Percentiles rank a stretch among this genome's conserved stretches.
These are phyloP conservation scores for Nomada flava DNA, from an alignment of 2,888 invertebrate species.

Conservation along the genomic window DNA sequence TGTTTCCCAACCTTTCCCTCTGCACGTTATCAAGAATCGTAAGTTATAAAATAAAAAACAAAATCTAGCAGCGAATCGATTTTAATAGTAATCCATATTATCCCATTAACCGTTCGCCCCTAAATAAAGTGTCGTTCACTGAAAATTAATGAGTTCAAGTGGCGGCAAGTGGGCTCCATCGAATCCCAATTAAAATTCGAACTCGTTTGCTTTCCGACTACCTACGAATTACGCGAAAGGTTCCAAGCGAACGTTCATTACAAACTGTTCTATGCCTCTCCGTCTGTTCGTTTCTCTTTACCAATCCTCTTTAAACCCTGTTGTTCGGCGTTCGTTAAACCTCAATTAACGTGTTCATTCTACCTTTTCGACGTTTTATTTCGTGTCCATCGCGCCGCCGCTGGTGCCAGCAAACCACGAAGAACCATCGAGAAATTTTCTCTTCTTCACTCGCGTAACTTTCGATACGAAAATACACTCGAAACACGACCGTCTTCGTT, in stretches of 20 bases:
- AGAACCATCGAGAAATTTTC: conserved; percentile 69
- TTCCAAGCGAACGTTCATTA: conserved; percentile 26
- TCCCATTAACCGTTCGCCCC: background rate
- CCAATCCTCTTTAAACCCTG: conserved; percentile 7
- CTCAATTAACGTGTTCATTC: conserved; percentile 52
- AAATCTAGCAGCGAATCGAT: background rate
- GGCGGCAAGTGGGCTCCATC: conserved; percentile 9
- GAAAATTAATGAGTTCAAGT: conserved; percentile 14
- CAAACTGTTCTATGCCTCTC: background rate
- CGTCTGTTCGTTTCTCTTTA: background rate
- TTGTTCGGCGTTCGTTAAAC: conserved; percentile 47
- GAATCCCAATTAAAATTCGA: conserved; percentile 22
- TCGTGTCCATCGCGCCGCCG: conserved; percentile 73
- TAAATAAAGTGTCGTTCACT: conserved; percentile 9
- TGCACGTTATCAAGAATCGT: too few species aligned
- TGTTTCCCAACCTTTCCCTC: background rate
- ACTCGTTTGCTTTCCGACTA: conserved; percentile 11
- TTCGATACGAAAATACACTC: conserved; percentile 10
- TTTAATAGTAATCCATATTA: background rate
- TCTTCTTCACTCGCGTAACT: conserved; percentile 14
- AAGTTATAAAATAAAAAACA: background rate
- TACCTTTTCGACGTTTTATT: conserved; percentile 72
- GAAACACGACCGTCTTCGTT: background rate
- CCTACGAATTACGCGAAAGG: background rate
- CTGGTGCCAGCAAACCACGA: conserved; percentile 72